Evolutionary conservation across 2,797 vertebrate species (phyloP), one percentile per base, ranked within the genome.

Genomic region (Eremophila alpestris): DNA sequence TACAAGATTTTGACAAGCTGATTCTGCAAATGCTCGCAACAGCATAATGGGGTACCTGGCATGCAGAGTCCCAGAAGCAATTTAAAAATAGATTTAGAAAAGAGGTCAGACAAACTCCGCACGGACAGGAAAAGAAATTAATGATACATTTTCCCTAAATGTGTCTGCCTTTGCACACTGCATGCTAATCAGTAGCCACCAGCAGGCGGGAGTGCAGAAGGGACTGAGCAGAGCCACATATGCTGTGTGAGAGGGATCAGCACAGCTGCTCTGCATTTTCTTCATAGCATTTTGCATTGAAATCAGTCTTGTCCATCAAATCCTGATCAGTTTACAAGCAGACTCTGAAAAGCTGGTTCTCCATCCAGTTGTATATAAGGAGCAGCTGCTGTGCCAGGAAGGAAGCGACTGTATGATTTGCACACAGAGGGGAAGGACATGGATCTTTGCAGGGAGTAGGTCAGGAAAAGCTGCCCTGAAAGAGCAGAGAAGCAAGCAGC

Each of bases 1-100:
- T 70, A 51, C 48, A n/a, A 60, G 86, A 38, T 46, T 88, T 74
- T 87, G 88, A 63, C 73, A 87, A 74, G 90, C 58, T 38, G 45
- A 85, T 92, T 69, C 54, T 84, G 62, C 69, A 92, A 78, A 32
- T 0, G 1, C 63, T 63, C 46, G 8, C 85, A 86, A 59, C 67
- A 87, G 68, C 63, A 10, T 88, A 73, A 60, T 84, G 93, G 95
- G 89, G 60, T 94, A 96, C 96, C 97, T 97, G 96, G 97, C 96
- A 92, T 87, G 46, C 45, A 96, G 92, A 92, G 78, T 96, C 96
- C 97, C 92, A 87, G 90, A 94, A 94, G 92, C 75, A 54, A 83
- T 97, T 96, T 96, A 96, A 97, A 98, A 98, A 98, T 97, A 98
- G 97, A 95, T 96, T 92, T 94, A 84, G 92, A 93, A 93, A 97